Percentiles rank a stretch among this genome's conserved stretches.
Conservation (phyloP, 2,888 invertebrate species). For the Cancer borealis region DNA sequence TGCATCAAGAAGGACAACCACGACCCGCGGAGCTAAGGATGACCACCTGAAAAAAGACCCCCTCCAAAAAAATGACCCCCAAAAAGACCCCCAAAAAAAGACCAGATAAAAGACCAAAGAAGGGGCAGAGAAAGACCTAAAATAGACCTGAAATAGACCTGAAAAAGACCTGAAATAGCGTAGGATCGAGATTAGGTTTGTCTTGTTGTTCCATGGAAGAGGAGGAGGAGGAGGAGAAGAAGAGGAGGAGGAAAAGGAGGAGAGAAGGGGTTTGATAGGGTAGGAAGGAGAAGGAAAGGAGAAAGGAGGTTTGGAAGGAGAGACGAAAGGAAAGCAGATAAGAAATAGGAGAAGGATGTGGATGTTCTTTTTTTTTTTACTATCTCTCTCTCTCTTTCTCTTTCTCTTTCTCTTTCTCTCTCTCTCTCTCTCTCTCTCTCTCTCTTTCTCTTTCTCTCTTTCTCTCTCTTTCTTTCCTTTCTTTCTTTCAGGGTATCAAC, state of each 20-base stretch:
- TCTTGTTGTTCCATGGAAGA: neutral
- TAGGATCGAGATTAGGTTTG: neutral
- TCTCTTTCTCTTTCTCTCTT: slow-evolving; percentile 28
- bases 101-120: too few relatives aligned
- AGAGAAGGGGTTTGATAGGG: neutral
- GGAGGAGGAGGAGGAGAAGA: neutral
- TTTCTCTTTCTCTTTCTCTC: slow-evolving; percentile 29
- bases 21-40: neutral
- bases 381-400: slow-evolving; percentile 32
- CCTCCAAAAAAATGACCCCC: too few relatives aligned
- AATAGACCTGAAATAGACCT: neutral
- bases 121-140: too few relatives aligned
- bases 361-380: neutral
- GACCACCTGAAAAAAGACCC: neutral
- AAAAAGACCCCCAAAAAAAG: too few relatives aligned
- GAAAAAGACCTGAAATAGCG: neutral
- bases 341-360: neutral
- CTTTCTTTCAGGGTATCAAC: neutral
- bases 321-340: neutral
- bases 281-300: neutral
- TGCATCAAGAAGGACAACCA: slow-evolving; percentile 1
- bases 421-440: slow-evolving; percentile 29
- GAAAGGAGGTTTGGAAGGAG: neutral
- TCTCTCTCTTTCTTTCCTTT: neutral
- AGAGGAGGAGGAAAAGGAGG: neutral